phyloP scores from a whole-genome alignment of 2,797 vertebrate species.

The Mormyrops attenuatus region DNA sequence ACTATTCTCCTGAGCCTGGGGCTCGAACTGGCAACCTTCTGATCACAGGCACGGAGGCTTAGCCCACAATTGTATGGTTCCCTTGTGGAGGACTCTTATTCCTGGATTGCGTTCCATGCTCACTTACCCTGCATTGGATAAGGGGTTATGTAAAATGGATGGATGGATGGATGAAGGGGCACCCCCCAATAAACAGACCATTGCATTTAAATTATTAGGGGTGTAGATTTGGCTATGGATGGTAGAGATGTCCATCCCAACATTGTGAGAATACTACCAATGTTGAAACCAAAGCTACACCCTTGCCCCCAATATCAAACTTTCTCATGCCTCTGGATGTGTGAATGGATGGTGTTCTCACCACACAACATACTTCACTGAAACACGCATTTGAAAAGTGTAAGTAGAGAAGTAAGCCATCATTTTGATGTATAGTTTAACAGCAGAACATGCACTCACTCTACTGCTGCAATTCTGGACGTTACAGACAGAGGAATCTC shows the following conservation, averaged over 20 bases:
- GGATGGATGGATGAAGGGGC: background rate
- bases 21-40: background rate
- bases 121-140: background rate
- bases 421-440: background rate
- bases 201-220: background rate
- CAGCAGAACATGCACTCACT: background rate
- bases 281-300: background rate
- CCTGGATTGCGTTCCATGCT: background rate
- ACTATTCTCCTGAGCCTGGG: background rate
- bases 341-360: background rate
- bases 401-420: background rate
- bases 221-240: background rate
- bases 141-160: background rate
- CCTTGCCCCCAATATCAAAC: background rate
- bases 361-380: background rate
- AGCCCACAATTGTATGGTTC: background rate
- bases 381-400: background rate
- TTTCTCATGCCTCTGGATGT: background rate
- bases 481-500: background rate
- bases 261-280: background rate
- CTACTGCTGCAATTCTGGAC: background rate
- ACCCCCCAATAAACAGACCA: too few relatives aligned
- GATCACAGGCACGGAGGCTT: background rate
- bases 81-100: background rate
- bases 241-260: background rate